A percentile compares a stretch with the other conserved stretches of the same genome.
Conservation (phyloP, 1,140 invertebrate species). For the Orchestia grillus region DNA sequence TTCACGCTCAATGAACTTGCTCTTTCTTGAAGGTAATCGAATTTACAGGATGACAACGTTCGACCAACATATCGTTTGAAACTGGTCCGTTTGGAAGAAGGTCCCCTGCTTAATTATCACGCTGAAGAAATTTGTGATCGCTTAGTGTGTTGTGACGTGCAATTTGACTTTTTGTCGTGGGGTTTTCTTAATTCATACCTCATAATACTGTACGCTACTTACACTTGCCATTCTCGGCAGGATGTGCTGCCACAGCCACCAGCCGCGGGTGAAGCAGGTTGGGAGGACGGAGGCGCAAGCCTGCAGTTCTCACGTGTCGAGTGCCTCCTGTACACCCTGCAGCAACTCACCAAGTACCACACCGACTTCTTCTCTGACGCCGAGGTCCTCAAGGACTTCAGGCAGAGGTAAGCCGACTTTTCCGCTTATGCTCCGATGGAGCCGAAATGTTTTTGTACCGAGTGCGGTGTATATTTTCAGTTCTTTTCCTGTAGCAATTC, state of each 20-base stretch:
- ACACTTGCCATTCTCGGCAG: conserved; percentile 41
- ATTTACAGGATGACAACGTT: no score
- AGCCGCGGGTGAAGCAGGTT: conserved; percentile 68
- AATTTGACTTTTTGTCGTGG: no score
- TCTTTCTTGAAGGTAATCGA: no score
- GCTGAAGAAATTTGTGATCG: no score
- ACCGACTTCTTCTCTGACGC: conserved; percentile 83
- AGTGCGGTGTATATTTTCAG: neutral
- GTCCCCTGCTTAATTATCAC: no score
- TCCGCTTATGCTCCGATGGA: neutral
- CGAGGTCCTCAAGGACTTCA: conserved; percentile 88
- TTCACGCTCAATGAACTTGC: no score
- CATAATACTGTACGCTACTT: neutral
- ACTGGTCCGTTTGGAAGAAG: no score
- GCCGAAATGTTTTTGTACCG: neutral
- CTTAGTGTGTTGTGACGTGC: no score
- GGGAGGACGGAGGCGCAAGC: conserved; percentile 75
- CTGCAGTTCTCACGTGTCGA: conserved; percentile 94
- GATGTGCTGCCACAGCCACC: conserved; percentile 68
- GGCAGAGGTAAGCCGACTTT: conserved; percentile 75
- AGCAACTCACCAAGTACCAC: conserved; percentile 85
- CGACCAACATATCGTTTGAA: no score
- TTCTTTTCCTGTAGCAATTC: no score
- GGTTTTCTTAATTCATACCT: no score
- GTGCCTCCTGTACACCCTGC: conserved; percentile 90